Conservation (phyloP, 2,888 invertebrate species). For the Cacoxenus indagator region DNA sequence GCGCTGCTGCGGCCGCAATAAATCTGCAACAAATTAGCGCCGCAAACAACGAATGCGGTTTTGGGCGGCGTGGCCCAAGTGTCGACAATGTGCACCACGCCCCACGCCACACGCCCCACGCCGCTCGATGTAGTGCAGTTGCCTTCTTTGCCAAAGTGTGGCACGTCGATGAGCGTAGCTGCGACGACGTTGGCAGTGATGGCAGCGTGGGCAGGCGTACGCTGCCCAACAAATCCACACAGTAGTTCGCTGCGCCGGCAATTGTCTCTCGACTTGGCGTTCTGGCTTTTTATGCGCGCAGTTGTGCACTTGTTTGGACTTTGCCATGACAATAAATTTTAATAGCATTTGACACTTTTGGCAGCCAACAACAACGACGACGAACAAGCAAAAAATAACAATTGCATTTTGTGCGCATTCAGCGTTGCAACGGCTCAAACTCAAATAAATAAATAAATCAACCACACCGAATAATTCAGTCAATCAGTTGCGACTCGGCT, state of each 20-base stretch:
- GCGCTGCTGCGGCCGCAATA: constrained; percentile 28
- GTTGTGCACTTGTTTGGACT: constrained; percentile 51
- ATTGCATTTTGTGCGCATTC: constrained; percentile 35
- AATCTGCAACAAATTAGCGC: constrained; percentile 63
- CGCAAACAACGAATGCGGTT: constrained; percentile 52
- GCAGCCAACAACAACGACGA: constrained; percentile 45
- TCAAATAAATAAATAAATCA: not conserved
- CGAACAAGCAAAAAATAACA: constrained; percentile 37
- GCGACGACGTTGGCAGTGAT: constrained; percentile 9
- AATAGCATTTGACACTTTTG: constrained; percentile 61
- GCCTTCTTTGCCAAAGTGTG: constrained; percentile 30
- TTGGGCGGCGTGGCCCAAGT: constrained; percentile 49
- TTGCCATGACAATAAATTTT: constrained; percentile 58
- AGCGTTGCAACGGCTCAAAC: constrained; percentile 28
- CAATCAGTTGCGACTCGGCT: constrained; percentile 68
- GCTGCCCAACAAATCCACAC: not conserved
- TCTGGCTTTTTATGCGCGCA: constrained; percentile 25
- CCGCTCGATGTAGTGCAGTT: constrained; percentile 23
- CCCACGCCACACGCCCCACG: not conserved
- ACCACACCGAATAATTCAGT: too few relatives aligned
- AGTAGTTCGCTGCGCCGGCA: too few relatives aligned
- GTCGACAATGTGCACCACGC: constrained; percentile 46
- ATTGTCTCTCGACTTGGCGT: not conserved
- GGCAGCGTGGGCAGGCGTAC: not conserved
- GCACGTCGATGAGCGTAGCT: constrained; percentile 41